Base-by-base conservation (phyloP, 2,113 vertebrate species). In the Sceloporus tristichus region DNA sequence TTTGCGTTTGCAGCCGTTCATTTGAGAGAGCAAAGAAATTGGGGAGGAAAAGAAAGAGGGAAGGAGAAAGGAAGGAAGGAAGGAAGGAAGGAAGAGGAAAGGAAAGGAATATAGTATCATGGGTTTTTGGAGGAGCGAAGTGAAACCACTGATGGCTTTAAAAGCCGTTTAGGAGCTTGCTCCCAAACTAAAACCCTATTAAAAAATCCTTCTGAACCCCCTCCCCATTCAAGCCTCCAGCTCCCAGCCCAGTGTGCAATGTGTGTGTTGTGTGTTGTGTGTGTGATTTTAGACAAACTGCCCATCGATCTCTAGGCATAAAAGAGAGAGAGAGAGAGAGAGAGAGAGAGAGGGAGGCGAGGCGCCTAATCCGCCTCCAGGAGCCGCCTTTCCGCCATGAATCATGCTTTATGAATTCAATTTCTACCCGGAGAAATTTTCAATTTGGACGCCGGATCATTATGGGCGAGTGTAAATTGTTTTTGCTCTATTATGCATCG, bases 341-440 rank as follows among this genome's bases (percentile, higher is more conserved):
- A 48, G 6, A 6, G 42, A 48, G 6, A 48, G 42, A 48, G 6
- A 1, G 34, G 34, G 34, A 34, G 34, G 34, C 34, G 34, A 34
- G 34, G 34, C 34, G 34, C 97, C 97, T 95, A 48, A 97, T 98
- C 98, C 98, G 98, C 98, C 98, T 98, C 96, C 98, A 98, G 98
- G 98, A 99, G 98, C 98, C 98, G 98, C 59, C 59, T 98, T 98
- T 98, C 98, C 98, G 98, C 98, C 98, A 99, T 99, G 99, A 99
- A 99, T 99, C 99, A 99, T 98, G 99, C 98, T 99, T 99, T 99
- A 99, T 99, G 99, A 99, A 99, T 99, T 99, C 99, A 99, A 99
- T 99, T 99, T 99, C 99, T 99, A 99, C 98, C 98, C 98, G 98
- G 97, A 99, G 99, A 99, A 99, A 99, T 99, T 99, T 99, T 99